phyloP scores from a whole-genome alignment of 2,888 invertebrate species.

The Aelia acuminata region DNA sequence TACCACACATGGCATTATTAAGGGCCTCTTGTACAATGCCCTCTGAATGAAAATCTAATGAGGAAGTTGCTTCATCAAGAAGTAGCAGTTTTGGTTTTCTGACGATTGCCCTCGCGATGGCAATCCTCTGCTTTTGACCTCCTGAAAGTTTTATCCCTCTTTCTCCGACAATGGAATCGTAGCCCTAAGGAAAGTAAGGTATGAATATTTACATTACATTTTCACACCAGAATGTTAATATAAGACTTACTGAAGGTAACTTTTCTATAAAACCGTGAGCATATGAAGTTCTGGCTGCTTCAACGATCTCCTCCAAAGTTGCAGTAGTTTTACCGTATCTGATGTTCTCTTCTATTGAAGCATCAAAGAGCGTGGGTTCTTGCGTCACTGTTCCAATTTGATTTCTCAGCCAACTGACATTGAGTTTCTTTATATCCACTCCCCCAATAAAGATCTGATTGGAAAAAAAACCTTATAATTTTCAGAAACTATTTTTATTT shows the following conservation, averaged over 20 bases:
- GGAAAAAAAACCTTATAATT: too few species aligned
- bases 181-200: conserved; percentile 73
- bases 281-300: conserved; percentile 69
- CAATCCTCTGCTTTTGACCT: conserved; percentile 76
- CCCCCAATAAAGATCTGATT: conserved; percentile 63
- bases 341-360: conserved; percentile 75
- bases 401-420: conserved; percentile 78
- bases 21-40: conserved; percentile 12
- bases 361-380: conserved; percentile 75
- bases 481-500: too few species aligned
- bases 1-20: neutral
- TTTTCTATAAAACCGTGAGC: conserved; percentile 68
- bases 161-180: conserved; percentile 87
- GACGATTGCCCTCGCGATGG: conserved; percentile 89
- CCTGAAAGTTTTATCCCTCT: conserved; percentile 86
- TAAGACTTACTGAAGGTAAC: conserved; percentile 60
- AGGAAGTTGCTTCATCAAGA: conserved; percentile 72
- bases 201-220: too few species aligned
- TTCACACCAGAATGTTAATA: too few species aligned
- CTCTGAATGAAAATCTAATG: neutral
- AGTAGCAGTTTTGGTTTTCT: conserved; percentile 83
- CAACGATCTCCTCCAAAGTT: conserved; percentile 68
- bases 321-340: conserved; percentile 72
- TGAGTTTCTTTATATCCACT: conserved; percentile 71
- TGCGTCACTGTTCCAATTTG: conserved; percentile 84